phyloP scores from a whole-genome alignment of 2,888 invertebrate genomes.

The Germaria angustata region DNA sequence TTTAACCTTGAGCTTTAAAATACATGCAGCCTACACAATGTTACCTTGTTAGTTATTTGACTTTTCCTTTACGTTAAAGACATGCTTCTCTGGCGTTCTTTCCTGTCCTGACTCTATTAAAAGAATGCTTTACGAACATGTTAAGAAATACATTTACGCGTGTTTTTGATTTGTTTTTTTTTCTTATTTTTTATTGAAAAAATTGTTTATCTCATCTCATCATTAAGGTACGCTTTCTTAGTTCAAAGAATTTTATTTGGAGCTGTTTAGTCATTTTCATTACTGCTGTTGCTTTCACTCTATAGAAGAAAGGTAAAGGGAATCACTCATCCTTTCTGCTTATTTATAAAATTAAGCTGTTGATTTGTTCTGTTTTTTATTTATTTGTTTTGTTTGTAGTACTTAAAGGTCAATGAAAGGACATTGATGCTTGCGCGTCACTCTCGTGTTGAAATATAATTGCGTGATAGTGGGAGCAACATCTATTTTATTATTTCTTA shows the following conservation, averaged over 20 bases:
- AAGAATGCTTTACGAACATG: slow-evolving; percentile 12
- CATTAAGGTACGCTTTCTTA: slow-evolving; percentile 54
- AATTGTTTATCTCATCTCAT: slow-evolving; percentile 37
- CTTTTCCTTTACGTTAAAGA: background rate
- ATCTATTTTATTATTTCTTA: background rate
- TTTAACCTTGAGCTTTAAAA: slow-evolving; percentile 65
- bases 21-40: slow-evolving; percentile 14
- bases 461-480: background rate
- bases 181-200: slow-evolving; percentile 6
- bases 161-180: slow-evolving; percentile 76
- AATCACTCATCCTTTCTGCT: background rate
- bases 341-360: background rate
- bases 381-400: slow-evolving; percentile 21
- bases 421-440: slow-evolving; percentile 65
- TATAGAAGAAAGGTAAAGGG: background rate
- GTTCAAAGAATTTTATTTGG: slow-evolving; percentile 29
- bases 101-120: background rate
- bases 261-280: slow-evolving; percentile 35
- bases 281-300: slow-evolving; percentile 20
- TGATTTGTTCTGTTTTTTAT: slow-evolving; percentile 11
- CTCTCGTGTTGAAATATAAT: slow-evolving; percentile 10
- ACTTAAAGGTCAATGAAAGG: slow-evolving; percentile 76
- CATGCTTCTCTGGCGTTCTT: background rate
- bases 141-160: slow-evolving; percentile 69
- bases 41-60: background rate